These are phyloP conservation scores for Ceratosolen solmsi DNA, from an alignment of 1,140 invertebrate genomes.

Conservation along the genomic window DNA sequence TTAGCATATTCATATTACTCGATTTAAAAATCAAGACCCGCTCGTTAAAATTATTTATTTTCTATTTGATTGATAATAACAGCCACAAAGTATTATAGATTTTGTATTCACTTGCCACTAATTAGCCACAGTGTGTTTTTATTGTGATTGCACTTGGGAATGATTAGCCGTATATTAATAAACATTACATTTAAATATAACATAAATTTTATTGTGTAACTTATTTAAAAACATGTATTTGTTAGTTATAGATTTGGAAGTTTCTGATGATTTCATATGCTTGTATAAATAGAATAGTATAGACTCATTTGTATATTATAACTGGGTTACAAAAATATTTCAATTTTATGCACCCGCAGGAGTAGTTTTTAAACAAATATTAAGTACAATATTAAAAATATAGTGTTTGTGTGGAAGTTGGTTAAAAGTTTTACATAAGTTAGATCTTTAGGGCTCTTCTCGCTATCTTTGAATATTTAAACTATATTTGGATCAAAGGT, in stretches of 20 bases:
- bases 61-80: too few species aligned
- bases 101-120: too few species aligned
- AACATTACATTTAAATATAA: too few species aligned
- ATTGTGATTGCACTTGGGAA: too few species aligned
- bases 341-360: constrained; percentile 7
- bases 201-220: neutral
- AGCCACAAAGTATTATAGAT: too few species aligned
- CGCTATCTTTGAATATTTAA: too few species aligned
- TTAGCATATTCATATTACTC: too few species aligned
- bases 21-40: too few species aligned
- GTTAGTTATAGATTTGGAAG: constrained; percentile 4
- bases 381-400: neutral
- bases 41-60: too few species aligned
- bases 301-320: constrained; percentile 7
- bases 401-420: neutral
- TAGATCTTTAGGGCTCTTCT: neutral
- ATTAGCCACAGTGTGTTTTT: too few species aligned
- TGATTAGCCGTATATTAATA: too few species aligned
- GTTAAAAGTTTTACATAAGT: neutral
- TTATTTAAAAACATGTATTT: neutral
- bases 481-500: neutral
- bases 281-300: constrained; percentile 19
- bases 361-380: neutral
- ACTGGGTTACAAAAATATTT: constrained; percentile 18
- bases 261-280: constrained; percentile 16